Conservation (phyloP, 2,113 vertebrate species). For the Coturnix japonica region DNA sequence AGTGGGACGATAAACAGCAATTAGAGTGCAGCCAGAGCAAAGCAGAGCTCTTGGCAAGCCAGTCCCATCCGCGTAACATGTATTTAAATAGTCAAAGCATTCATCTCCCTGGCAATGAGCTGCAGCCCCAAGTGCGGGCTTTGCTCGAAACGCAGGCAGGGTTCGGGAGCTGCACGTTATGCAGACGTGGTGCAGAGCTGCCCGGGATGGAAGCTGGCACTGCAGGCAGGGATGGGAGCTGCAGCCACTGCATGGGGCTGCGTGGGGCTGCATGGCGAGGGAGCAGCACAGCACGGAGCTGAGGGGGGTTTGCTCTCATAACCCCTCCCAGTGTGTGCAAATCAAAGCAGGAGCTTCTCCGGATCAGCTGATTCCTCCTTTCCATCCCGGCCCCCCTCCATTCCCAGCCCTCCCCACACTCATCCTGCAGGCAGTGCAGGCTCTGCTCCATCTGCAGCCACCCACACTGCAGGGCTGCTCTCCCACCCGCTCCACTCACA, state of each 20-base stretch:
- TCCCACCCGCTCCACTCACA: too few species aligned
- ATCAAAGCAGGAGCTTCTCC: not conserved
- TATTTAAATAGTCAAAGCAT: not conserved
- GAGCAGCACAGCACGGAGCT: not conserved
- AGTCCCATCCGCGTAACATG: not conserved
- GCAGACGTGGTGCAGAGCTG: not conserved
- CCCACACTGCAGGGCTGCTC: too few species aligned
- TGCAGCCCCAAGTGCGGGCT: not conserved
- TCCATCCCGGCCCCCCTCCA: too few species aligned
- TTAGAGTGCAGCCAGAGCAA: not conserved
- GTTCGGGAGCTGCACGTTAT: not conserved
- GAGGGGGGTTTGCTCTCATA: not conserved
- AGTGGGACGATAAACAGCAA: not conserved
- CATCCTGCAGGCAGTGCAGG: too few species aligned
- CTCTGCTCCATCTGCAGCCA: too few species aligned
- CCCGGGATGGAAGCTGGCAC: too few species aligned
- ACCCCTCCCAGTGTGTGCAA: accelerated
- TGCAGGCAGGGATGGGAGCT: too few species aligned
- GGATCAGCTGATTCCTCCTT: not conserved
- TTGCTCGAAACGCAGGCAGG: not conserved
- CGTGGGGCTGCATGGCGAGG: not conserved
- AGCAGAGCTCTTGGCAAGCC: not conserved
- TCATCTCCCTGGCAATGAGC: not conserved
- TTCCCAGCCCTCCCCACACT: too few species aligned
- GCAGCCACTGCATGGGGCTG: not conserved